phyloP scores from a whole-genome alignment of 2,888 invertebrate genomes.

The Drosophila setosimentum region DNA sequence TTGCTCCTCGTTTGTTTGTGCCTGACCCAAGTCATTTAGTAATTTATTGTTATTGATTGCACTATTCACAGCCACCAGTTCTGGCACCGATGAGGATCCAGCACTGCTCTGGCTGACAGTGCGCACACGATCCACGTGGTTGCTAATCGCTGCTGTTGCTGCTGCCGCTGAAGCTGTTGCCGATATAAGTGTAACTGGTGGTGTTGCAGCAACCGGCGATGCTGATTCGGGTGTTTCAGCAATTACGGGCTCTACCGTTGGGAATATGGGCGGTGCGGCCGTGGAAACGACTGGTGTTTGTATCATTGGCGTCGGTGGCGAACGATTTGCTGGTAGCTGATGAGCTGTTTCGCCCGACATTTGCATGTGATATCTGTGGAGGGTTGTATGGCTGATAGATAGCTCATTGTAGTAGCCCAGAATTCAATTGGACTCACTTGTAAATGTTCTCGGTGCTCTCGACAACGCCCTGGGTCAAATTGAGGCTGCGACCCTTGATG shows the following conservation, averaged over 20 bases:
- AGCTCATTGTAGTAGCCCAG: neutral
- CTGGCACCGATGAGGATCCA: constrained; percentile 80
- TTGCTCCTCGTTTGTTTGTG: constrained; percentile 28
- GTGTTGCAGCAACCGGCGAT: constrained; percentile 74
- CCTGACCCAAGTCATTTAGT: constrained; percentile 17
- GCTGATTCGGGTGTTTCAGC: constrained; percentile 43
- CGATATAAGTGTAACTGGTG: constrained; percentile 87
- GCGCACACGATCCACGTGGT: constrained; percentile 87
- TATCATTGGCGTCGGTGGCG: constrained; percentile 89
- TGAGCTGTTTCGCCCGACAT: constrained; percentile 86
- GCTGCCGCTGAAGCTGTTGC: constrained; percentile 49
- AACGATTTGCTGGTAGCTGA: constrained; percentile 87
- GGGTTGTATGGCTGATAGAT: neutral
- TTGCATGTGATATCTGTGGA: constrained; percentile 91
- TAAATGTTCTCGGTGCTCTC: constrained; percentile 93
- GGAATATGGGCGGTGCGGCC: constrained; percentile 83
- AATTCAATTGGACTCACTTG: constrained; percentile 80
- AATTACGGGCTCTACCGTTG: constrained; percentile 62
- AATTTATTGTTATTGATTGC: constrained; percentile 76
- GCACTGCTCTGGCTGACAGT: constrained; percentile 88
- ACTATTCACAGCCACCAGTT: constrained; percentile 77
- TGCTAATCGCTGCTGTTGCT: constrained; percentile 50
- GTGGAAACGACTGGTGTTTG: constrained; percentile 88
- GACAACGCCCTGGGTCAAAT: constrained; percentile 91
- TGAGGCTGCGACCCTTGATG: constrained; percentile 93